Evolutionary conservation across 2,888 invertebrate species (phyloP).

Genomic region (Eristalis pertinax): DNA sequence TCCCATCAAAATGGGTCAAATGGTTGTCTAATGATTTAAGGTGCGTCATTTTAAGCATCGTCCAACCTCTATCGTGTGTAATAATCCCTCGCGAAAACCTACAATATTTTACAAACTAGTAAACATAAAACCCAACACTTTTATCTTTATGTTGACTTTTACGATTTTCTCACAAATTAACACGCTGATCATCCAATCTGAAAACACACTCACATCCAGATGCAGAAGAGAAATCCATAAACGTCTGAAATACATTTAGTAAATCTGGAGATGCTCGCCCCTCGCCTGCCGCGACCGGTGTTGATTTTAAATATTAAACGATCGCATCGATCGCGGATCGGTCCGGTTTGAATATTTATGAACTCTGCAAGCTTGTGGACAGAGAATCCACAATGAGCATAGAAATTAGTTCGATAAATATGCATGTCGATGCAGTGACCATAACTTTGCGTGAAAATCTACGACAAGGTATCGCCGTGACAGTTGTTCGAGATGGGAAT

Average conservation of each 20-base stretch:
- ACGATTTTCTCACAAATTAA: constrained; percentile 29
- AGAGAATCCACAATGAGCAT: constrained; percentile 11
- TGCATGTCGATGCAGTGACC: constrained; percentile 12
- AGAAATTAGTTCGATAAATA: constrained; percentile 30
- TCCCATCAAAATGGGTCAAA: too few species aligned
- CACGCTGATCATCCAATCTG: background rate
- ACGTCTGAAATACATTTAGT: background rate
- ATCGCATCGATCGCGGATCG: background rate
- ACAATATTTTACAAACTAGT: background rate
- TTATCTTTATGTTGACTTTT: constrained; percentile 43
- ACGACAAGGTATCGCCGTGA: background rate
- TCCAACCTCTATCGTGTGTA: background rate
- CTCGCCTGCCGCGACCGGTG: background rate
- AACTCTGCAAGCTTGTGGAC: background rate
- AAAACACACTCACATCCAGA: background rate
- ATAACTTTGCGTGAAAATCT: constrained; percentile 11
- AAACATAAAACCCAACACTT: constrained; percentile 1
- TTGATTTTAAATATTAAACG: background rate
- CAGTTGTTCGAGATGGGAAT: background rate
- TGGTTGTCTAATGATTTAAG: too few species aligned
- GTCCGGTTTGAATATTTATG: background rate
- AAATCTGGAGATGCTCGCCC: background rate
- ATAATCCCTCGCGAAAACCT: background rate
- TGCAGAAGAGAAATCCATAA: background rate
- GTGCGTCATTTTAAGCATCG: too few species aligned